A percentile compares a stretch with the other conserved stretches of the same genome.
phyloP scores from a whole-genome alignment of 2,888 invertebrate species.

The Xylota sylvarum region DNA sequence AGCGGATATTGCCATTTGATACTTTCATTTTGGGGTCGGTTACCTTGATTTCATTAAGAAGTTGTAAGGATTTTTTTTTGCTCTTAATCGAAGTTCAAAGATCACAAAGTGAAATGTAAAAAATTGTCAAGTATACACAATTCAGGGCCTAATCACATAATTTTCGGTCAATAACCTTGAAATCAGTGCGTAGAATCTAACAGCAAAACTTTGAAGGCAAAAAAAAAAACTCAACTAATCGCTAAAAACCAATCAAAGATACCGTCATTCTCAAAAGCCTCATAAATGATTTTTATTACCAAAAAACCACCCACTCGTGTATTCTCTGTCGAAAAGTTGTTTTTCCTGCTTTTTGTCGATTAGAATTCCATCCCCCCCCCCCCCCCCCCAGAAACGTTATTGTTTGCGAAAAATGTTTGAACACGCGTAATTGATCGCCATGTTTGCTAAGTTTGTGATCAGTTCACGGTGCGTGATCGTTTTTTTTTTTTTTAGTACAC shows the following conservation, averaged over 20 bases:
- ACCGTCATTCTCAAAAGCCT: slow-evolving; percentile 45
- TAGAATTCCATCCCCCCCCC: too few species aligned
- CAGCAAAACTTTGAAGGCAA: neutral
- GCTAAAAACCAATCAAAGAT: slow-evolving; percentile 9
- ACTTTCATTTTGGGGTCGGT: slow-evolving; percentile 25
- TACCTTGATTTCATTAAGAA: slow-evolving; percentile 24
- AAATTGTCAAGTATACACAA: neutral
- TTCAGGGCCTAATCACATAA: slow-evolving; percentile 4
- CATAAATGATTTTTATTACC: slow-evolving; percentile 21
- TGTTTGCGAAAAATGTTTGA: slow-evolving; percentile 27
- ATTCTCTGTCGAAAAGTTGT: slow-evolving; percentile 17
- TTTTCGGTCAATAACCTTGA: slow-evolving; percentile 48
- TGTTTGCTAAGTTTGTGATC: neutral
- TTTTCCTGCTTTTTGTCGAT: slow-evolving; percentile 46
- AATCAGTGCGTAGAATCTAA: slow-evolving; percentile 35
- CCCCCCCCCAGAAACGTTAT: slow-evolving; percentile 2
- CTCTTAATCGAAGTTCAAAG: too few species aligned
- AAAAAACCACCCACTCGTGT: slow-evolving; percentile 49
- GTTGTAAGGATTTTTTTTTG: neutral
- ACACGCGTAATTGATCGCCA: slow-evolving; percentile 27
- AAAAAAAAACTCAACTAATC: neutral
- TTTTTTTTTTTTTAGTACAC: slow-evolving; percentile 45
- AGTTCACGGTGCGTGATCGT: slow-evolving; percentile 29
- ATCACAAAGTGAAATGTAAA: neutral
- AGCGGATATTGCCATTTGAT: slow-evolving; percentile 68